These are phyloP conservation scores for Aplocera efformata DNA, from an alignment of 2,888 invertebrate genomes.

Conservation along the genomic window DNA sequence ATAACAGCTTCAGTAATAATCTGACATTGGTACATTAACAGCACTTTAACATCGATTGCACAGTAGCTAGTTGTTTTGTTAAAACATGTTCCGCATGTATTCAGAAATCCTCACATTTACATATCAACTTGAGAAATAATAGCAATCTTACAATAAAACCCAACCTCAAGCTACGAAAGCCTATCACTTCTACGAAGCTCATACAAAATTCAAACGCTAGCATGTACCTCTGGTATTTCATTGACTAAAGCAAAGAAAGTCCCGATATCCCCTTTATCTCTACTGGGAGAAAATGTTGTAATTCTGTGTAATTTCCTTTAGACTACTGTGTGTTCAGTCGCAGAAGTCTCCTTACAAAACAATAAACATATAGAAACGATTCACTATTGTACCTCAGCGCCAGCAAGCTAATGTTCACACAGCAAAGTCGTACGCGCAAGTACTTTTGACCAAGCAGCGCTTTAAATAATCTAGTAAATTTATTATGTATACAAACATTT, in stretches of 20 bases:
- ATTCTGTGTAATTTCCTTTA: slow-evolving; percentile 54
- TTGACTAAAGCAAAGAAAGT: slow-evolving; percentile 29
- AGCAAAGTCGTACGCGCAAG: too few relatives aligned
- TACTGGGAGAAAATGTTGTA: slow-evolving; percentile 43
- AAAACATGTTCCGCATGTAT: too few relatives aligned
- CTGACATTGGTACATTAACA: too few relatives aligned
- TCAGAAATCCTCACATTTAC: slow-evolving; percentile 1
- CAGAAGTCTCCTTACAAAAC: slow-evolving; percentile 36
- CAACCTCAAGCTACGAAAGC: slow-evolving; percentile 20
- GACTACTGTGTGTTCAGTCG: slow-evolving; percentile 48
- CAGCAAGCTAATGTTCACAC: too few relatives aligned
- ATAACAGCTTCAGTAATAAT: too few relatives aligned
- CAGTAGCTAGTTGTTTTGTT: too few relatives aligned
- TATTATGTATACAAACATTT: too few relatives aligned
- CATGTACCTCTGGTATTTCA: slow-evolving; percentile 32
- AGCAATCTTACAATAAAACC: slow-evolving; percentile 17
- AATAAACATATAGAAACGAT: too few relatives aligned
- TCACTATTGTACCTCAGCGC: too few relatives aligned
- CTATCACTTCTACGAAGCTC: slow-evolving; percentile 26
- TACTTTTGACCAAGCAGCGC: too few relatives aligned
- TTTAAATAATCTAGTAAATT: too few relatives aligned
- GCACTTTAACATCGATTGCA: too few relatives aligned
- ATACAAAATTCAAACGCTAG: slow-evolving; percentile 35
- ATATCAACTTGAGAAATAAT: slow-evolving; percentile 15
- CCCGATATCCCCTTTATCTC: slow-evolving; percentile 39